Percentiles rank a stretch among this genome's conserved stretches.
These are phyloP conservation scores for Pseudochirops cupreus DNA, from an alignment of 2,797 vertebrate genomes.

Conservation along the genomic window DNA sequence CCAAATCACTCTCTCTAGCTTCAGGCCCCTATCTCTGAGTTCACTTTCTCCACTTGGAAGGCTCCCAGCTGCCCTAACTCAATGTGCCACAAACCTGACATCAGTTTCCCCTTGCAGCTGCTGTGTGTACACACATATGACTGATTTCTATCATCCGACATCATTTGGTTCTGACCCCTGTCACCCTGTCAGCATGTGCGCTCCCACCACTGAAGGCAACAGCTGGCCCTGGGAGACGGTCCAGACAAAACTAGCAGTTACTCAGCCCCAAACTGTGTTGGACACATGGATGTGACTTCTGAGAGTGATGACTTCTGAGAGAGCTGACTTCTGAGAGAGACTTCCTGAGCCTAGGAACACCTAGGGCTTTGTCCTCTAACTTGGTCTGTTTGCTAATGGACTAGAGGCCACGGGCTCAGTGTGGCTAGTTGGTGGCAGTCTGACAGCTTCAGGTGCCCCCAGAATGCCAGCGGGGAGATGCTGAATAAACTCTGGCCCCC, in stretches of 20 bases:
- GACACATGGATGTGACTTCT: neutral
- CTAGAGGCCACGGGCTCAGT: neutral
- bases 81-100: constrained; percentile 40
- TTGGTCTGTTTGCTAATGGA: constrained; percentile 9
- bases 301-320: no score
- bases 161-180: neutral
- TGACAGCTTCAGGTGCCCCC: neutral
- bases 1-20: constrained; percentile 3
- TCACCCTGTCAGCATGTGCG: neutral
- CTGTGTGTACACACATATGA: neutral
- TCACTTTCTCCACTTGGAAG: constrained; percentile 40
- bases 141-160: no score
- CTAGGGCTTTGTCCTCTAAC: constrained; percentile 6
- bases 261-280: neutral
- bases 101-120: neutral
- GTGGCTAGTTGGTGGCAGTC: neutral
- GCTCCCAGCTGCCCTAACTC: neutral
- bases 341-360: no score
- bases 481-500: neutral
- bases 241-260: constrained; percentile 14
- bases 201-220: neutral
- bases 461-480: neutral
- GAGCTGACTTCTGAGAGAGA: neutral
- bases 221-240: neutral
- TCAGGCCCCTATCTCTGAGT: constrained; percentile 1